Percentiles rank a stretch among this genome's conserved stretches.
Evolutionary conservation across 2,113 vertebrate genomes (phyloP).

Genomic region (Spea multiplicata): DNA sequence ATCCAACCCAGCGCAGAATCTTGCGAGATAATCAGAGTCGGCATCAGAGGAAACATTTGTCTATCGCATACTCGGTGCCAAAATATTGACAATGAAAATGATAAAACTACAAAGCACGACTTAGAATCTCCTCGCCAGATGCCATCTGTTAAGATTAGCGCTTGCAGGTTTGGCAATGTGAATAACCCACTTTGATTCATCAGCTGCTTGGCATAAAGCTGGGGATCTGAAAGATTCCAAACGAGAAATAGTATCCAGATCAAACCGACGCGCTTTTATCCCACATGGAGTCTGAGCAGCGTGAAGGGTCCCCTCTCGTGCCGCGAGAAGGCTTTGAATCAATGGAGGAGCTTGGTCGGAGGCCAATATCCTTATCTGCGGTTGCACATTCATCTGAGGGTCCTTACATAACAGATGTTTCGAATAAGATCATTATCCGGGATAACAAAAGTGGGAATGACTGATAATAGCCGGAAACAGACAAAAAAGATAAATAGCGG

Average conservation of each 20-base stretch:
- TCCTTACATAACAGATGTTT: constrained; percentile 27
- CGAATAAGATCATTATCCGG: constrained; percentile 17
- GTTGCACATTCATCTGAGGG: constrained; percentile 9
- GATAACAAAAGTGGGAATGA: constrained; percentile 12
- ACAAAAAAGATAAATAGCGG: not conserved
- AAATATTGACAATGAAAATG: constrained; percentile 40
- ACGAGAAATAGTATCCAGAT: constrained; percentile 20
- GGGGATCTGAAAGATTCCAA: constrained; percentile 17
- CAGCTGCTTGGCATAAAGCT: constrained; percentile 16
- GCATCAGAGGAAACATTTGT: no score
- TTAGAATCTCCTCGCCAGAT: constrained; percentile 18
- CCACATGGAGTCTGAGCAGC: constrained; percentile 6
- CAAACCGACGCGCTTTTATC: constrained; percentile 2
- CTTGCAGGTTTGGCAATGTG: constrained; percentile 17
- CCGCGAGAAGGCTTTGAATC: constrained; percentile 3
- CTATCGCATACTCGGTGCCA: not conserved
- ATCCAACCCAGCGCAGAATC: no score
- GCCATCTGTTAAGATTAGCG: constrained; percentile 33
- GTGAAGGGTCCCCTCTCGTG: constrained; percentile 2
- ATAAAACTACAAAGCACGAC: constrained; percentile 32
- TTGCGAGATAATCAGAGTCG: no score
- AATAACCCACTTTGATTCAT: constrained; percentile 30
- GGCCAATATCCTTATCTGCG: constrained; percentile 20
- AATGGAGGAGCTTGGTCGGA: not conserved
- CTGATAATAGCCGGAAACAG: not conserved